A percentile compares a stretch with the other conserved stretches of the same genome.
These are phyloP conservation scores for Hyposoter dolosus DNA, from an alignment of 2,888 invertebrate genomes.

Conservation along the genomic window DNA sequence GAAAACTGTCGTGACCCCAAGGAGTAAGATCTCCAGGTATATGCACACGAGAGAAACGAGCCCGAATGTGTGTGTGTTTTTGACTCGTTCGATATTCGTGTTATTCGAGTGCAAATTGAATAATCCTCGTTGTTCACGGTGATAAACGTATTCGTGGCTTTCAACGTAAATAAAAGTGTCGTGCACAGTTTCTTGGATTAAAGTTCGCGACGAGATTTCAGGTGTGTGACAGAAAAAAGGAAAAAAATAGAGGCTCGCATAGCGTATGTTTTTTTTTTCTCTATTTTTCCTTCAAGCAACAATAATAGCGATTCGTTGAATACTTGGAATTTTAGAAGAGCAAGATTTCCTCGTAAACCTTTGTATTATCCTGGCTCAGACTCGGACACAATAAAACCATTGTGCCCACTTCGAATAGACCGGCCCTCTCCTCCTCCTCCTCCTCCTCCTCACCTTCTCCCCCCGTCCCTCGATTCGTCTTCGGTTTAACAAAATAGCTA, in stretches of 20 bases:
- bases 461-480: background rate
- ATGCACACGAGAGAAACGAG: background rate
- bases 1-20: conserved; percentile 33
- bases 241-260: background rate
- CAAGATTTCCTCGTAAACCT: conserved; percentile 17
- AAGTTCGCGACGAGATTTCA: background rate
- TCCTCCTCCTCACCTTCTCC: conserved; percentile 8
- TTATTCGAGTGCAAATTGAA: conserved; percentile 25
- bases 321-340: conserved; percentile 18
- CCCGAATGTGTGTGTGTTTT: background rate
- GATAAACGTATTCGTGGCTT: background rate
- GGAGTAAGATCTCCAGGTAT: conserved; percentile 28
- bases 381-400: conserved; percentile 37
- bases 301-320: conserved; percentile 28
- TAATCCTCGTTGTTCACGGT: conserved; percentile 5
- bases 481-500: conserved; percentile 24
- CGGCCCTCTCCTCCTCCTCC: conserved; percentile 5
- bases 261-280: background rate
- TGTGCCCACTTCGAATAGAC: conserved; percentile 27
- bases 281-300: background rate
- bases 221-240: conserved; percentile 2
- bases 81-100: background rate
- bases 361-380: conserved; percentile 20
- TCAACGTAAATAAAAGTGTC: conserved; percentile 1
- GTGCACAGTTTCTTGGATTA: background rate